Conservation (phyloP, 2,113 vertebrate species). For the Pseudopipra pipra region DNA sequence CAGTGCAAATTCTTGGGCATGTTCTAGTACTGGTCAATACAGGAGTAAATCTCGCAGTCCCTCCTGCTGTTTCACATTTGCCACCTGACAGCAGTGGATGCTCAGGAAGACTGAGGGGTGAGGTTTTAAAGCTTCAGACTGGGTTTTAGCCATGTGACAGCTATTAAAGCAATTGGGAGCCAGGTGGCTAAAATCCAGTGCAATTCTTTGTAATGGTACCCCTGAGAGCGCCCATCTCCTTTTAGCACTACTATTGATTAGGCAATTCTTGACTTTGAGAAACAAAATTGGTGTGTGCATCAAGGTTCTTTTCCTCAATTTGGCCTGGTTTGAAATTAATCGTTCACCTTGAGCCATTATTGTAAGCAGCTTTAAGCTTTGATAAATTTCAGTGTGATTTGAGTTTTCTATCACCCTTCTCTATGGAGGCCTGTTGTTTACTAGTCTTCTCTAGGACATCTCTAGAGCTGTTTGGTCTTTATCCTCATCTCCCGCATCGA, state of each 20-base stretch:
- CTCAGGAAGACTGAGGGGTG: not conserved
- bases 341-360: conserved; percentile 20
- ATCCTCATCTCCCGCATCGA: not conserved
- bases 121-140: conserved; percentile 22
- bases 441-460: not conserved
- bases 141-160: conserved; percentile 3
- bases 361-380: conserved; percentile 29
- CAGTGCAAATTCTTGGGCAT: not conserved
- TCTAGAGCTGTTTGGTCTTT: not conserved
- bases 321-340: conserved; percentile 58
- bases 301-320: conserved; percentile 59
- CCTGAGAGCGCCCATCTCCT: conserved; percentile 45
- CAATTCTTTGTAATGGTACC: conserved; percentile 62
- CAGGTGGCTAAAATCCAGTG: conserved; percentile 60
- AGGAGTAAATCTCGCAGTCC: not conserved
- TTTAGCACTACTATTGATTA: conserved; percentile 59
- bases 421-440: conserved; percentile 11
- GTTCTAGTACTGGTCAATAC: not conserved
- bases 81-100: conserved; percentile 7
- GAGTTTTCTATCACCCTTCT: conserved; percentile 1
- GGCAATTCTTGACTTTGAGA: conserved; percentile 60
- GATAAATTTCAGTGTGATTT: conserved; percentile 24
- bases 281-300: conserved; percentile 61
- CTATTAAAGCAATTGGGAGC: conserved; percentile 59
- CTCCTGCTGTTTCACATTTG: conserved; percentile 33